Percentiles rank a stretch among this genome's conserved stretches.
phyloP scores from a whole-genome alignment of 1,140 invertebrate genomes.

The Heliconius congener region DNA sequence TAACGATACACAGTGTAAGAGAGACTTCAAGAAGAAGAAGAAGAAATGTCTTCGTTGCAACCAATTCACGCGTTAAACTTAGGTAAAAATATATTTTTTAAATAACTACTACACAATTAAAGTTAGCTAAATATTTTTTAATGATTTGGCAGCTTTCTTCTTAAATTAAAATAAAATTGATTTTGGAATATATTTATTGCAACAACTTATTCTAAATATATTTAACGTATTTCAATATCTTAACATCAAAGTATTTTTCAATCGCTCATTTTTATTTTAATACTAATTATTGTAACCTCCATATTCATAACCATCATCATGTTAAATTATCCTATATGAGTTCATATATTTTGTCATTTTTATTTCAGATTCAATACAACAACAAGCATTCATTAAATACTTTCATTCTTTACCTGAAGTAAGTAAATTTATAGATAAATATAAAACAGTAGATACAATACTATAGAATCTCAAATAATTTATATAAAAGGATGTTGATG shows the following conservation, averaged over 20 bases:
- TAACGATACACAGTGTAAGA: background rate
- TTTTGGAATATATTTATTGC: background rate
- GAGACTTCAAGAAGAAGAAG: background rate
- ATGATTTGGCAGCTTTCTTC: background rate
- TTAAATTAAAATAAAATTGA: background rate
- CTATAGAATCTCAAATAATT: constrained; percentile 37
- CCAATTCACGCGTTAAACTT: constrained; percentile 74
- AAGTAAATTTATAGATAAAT: constrained; percentile 47
- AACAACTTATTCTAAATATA: background rate
- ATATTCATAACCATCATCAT: background rate
- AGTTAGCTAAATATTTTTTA: no score
- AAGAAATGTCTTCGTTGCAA: constrained; percentile 68
- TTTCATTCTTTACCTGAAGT: constrained; percentile 83
- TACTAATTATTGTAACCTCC: background rate
- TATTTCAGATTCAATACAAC: constrained; percentile 82
- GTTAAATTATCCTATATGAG: background rate
- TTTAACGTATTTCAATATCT: background rate
- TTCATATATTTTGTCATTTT: constrained; percentile 32
- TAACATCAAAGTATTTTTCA: constrained; percentile 11
- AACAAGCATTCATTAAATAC: constrained; percentile 83
- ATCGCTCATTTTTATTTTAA: background rate
- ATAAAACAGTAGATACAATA: constrained; percentile 9
- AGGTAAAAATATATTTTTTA: constrained; percentile 44
- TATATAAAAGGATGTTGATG: background rate
- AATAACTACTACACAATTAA: no score